Conservation (phyloP, 2,888 invertebrate genomes). For the Sinelater perroti region DNA sequence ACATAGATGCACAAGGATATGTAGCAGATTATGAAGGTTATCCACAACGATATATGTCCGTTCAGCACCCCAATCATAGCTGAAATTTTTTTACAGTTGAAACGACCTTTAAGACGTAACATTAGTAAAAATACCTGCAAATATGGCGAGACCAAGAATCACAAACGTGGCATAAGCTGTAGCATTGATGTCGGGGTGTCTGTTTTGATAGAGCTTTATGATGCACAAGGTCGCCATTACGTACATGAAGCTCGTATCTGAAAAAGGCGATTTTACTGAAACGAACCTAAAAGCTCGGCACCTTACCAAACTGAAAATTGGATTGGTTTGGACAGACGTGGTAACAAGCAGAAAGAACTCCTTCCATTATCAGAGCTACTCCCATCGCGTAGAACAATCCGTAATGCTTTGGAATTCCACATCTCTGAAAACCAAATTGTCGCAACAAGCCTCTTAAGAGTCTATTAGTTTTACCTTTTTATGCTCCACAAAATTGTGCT, state of each 20-base stretch:
- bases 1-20: constrained; percentile 65
- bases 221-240: constrained; percentile 86
- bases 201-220: constrained; percentile 86
- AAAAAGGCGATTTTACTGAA: constrained; percentile 46
- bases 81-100: constrained; percentile 53
- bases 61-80: constrained; percentile 73
- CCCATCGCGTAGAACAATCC: constrained; percentile 90
- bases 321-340: constrained; percentile 90
- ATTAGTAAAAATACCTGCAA: constrained; percentile 63
- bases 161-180: constrained; percentile 81
- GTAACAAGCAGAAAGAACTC: constrained; percentile 85
- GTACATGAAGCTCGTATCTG: constrained; percentile 94
- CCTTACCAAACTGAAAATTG: constrained; percentile 89
- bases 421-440: constrained; percentile 64
- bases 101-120: background rate
- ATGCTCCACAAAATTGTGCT: constrained; percentile 48
- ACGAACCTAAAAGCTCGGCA: background rate
- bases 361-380: constrained; percentile 84
- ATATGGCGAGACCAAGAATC: constrained; percentile 76
- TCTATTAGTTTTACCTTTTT: constrained; percentile 47
- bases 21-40: constrained; percentile 75
- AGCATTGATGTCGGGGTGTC: constrained; percentile 88
- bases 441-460: background rate
- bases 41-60: constrained; percentile 73
- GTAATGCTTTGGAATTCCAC: constrained; percentile 80